A percentile compares a stretch with the other conserved stretches of the same genome.
Conservation (phyloP, 1,140 invertebrate species). For the Solen grandis region DNA sequence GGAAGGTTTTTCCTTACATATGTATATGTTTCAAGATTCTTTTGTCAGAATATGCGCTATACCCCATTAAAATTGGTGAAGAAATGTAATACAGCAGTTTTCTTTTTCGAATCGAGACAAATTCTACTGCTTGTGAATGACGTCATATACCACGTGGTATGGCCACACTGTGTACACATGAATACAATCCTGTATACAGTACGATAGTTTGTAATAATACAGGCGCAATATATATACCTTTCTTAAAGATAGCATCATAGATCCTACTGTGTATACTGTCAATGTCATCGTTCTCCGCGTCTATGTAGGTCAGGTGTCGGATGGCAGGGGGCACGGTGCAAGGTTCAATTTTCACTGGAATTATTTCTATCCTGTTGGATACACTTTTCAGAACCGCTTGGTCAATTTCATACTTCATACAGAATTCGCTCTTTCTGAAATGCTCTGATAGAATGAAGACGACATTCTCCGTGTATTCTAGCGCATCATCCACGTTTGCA, state of each 20-base stretch:
- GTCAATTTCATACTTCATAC: slow-evolving; percentile 11
- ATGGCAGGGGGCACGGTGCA: slow-evolving; percentile 9
- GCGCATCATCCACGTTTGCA: background rate
- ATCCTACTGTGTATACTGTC: background rate
- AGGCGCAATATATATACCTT: too few relatives aligned
- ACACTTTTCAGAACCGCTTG: background rate
- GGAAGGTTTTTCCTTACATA: too few relatives aligned
- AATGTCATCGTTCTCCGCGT: slow-evolving; percentile 3
- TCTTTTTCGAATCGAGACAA: too few relatives aligned
- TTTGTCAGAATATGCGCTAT: too few relatives aligned
- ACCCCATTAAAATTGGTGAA: too few relatives aligned
- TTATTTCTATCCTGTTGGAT: background rate
- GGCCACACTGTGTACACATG: too few relatives aligned
- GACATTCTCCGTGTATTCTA: background rate
- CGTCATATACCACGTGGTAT: too few relatives aligned
- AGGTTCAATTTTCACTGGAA: slow-evolving; percentile 15
- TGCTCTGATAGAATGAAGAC: slow-evolving; percentile 19
- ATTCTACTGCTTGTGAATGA: too few relatives aligned
- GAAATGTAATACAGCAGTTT: too few relatives aligned
- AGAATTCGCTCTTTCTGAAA: background rate
- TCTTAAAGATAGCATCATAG: slow-evolving; percentile 16
- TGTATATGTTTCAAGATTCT: too few relatives aligned
- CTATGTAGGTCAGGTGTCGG: background rate
- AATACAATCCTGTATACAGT: too few relatives aligned
- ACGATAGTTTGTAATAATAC: too few relatives aligned